These are phyloP conservation scores for Ptychoptera albimana DNA, from an alignment of 2,888 invertebrate genomes.

Conservation along the genomic window DNA sequence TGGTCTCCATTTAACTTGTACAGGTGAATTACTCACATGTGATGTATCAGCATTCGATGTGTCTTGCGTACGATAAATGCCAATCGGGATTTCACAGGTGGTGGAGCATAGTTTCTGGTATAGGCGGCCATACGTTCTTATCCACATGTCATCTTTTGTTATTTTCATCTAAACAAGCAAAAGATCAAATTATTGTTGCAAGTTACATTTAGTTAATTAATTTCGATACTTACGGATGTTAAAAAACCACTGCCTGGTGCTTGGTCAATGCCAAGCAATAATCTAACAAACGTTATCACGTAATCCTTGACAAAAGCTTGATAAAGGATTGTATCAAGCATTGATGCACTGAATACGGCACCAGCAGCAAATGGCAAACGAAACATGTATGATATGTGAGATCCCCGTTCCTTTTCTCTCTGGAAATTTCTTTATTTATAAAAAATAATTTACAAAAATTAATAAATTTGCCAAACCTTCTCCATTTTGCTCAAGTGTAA, in stretches of 20 bases:
- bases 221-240: slow-evolving; percentile 62
- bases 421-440: slow-evolving; percentile 24
- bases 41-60: slow-evolving; percentile 69
- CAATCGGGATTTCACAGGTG: slow-evolving; percentile 95
- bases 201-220: no score
- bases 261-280: slow-evolving; percentile 90
- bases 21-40: slow-evolving; percentile 67
- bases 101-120: slow-evolving; percentile 98
- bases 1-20: slow-evolving; percentile 45
- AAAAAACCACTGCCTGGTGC: slow-evolving; percentile 95
- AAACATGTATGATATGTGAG: slow-evolving; percentile 98
- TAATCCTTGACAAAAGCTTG: slow-evolving; percentile 98
- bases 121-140: slow-evolving; percentile 89
- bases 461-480: slow-evolving; percentile 37
- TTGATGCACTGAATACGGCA: slow-evolving; percentile 95
- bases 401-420: slow-evolving; percentile 94
- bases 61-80: slow-evolving; percentile 93
- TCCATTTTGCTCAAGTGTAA: slow-evolving; percentile 96
- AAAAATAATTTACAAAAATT: no score
- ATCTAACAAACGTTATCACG: slow-evolving; percentile 89
- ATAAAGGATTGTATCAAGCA: slow-evolving; percentile 93
- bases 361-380: slow-evolving; percentile 95
- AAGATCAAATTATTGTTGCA: no score
- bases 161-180: slow-evolving; percentile 66
- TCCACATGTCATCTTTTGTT: slow-evolving; percentile 96